Evolutionary conservation across 2,888 invertebrate species (phyloP).

Genomic region (Sarcophaga carnaria): DNA sequence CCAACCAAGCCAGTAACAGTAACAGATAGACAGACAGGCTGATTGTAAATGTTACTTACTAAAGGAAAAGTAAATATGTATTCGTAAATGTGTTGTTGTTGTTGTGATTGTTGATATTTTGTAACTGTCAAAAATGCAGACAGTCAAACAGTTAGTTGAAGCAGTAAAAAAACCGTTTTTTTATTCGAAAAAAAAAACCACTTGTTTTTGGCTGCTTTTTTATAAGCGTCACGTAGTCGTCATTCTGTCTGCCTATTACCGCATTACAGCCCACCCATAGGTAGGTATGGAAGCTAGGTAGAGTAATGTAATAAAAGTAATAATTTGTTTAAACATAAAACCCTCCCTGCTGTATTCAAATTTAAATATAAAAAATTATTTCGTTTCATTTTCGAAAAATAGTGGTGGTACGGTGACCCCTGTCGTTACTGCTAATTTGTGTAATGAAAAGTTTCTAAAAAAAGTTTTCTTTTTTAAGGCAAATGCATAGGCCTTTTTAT

Average conservation of each 20-base stretch:
- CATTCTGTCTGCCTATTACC: slow-evolving; percentile 29
- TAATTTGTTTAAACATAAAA: slow-evolving; percentile 1
- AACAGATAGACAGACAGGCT: slow-evolving; percentile 10
- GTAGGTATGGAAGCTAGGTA: neutral
- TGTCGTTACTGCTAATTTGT: neutral
- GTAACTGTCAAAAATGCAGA: too few relatives aligned
- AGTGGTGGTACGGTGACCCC: neutral
- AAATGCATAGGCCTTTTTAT: neutral
- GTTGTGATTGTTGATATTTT: too few relatives aligned
- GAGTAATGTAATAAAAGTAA: neutral
- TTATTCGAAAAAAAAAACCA: slow-evolving; percentile 4
- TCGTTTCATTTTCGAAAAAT: neutral
- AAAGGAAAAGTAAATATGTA: neutral
- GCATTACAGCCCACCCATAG: neutral
- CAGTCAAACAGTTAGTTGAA: too few relatives aligned
- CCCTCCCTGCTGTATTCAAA: slow-evolving; percentile 11
- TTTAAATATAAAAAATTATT: neutral
- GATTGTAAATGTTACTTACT: slow-evolving; percentile 33
- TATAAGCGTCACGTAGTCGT: slow-evolving; percentile 18
- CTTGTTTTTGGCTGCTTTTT: slow-evolving; percentile 4
- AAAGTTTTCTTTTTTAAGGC: neutral
- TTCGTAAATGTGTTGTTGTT: neutral
- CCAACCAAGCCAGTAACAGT: too few relatives aligned
- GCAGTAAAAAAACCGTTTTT: too few relatives aligned
- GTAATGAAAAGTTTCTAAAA: slow-evolving; percentile 3